phyloP scores from a whole-genome alignment of 2,888 invertebrate genomes.

The Lithosia quadra region DNA sequence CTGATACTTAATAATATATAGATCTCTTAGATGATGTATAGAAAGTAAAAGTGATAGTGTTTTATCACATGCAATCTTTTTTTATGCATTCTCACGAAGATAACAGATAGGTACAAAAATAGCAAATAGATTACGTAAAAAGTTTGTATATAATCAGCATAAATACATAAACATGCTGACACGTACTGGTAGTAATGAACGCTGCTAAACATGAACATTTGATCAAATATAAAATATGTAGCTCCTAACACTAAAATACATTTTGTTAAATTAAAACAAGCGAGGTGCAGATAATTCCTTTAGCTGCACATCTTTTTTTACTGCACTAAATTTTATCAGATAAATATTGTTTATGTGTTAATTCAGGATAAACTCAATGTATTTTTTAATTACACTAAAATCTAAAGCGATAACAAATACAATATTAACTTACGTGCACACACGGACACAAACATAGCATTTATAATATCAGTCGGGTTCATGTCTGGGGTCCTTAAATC shows the following conservation, averaged over 20 bases:
- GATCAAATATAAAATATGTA: too few relatives aligned
- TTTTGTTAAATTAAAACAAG: too few relatives aligned
- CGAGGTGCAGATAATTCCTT: too few relatives aligned
- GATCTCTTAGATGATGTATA: background rate
- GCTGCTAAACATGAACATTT: background rate
- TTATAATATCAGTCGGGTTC: background rate
- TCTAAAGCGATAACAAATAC: too few relatives aligned
- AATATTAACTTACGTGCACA: too few relatives aligned
- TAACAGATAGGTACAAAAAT: conserved; percentile 25
- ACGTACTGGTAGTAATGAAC: background rate
- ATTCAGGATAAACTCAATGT: background rate
- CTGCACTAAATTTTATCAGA: too few relatives aligned
- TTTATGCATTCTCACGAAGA: conserved; percentile 8
- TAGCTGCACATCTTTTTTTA: too few relatives aligned
- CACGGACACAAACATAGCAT: background rate
- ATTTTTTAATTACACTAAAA: background rate
- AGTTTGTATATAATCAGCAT: conserved; percentile 3
- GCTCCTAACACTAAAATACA: too few relatives aligned
- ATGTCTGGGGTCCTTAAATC: background rate
- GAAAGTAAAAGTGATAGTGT: conserved; percentile 31
- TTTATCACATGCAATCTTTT: conserved; percentile 16
- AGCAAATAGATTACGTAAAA: background rate
- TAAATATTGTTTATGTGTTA: too few relatives aligned
- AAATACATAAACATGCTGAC: conserved; percentile 17
- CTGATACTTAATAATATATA: conserved; percentile 24